Conservation (phyloP, 2,888 invertebrate species). For the Heteropelma amictum region DNA sequence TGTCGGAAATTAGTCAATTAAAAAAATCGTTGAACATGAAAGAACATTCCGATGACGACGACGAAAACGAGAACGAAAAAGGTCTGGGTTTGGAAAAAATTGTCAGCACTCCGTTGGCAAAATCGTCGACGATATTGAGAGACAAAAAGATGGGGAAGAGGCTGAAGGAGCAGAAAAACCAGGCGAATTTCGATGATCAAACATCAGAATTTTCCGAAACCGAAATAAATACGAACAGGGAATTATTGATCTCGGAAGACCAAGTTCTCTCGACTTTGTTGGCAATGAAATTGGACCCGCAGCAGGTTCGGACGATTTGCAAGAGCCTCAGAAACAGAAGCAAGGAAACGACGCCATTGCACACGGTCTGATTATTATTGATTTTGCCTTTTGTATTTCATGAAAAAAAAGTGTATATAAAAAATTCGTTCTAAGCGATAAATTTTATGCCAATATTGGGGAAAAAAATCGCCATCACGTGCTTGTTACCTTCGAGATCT, state of each 20-base stretch:
- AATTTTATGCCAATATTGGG: not conserved
- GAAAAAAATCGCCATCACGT: too few species aligned
- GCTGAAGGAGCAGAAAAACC: constrained; percentile 55
- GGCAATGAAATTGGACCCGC: constrained; percentile 69
- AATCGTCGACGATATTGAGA: constrained; percentile 67
- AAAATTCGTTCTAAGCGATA: not conserved
- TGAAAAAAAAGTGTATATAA: not conserved
- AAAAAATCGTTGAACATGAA: constrained; percentile 76
- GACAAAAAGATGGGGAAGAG: constrained; percentile 67
- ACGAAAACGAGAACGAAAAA: constrained; percentile 57
- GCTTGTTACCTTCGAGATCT: too few species aligned
- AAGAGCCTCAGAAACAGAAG: constrained; percentile 65
- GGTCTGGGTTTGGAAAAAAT: constrained; percentile 56
- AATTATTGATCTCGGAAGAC: constrained; percentile 66
- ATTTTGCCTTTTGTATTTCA: too few species aligned
- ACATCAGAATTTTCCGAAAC: not conserved
- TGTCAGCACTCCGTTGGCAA: constrained; percentile 54
- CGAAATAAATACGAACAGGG: constrained; percentile 64
- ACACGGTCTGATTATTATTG: too few species aligned
- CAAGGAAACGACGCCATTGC: constrained; percentile 56
- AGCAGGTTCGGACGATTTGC: constrained; percentile 68
- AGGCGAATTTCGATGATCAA: constrained; percentile 26
- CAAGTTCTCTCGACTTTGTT: constrained; percentile 70
- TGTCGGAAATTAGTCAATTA: constrained; percentile 76
- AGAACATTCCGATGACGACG: constrained; percentile 70